phyloP scores from a whole-genome alignment of 2,888 invertebrate genomes.

The Artemia sp. region DNA sequence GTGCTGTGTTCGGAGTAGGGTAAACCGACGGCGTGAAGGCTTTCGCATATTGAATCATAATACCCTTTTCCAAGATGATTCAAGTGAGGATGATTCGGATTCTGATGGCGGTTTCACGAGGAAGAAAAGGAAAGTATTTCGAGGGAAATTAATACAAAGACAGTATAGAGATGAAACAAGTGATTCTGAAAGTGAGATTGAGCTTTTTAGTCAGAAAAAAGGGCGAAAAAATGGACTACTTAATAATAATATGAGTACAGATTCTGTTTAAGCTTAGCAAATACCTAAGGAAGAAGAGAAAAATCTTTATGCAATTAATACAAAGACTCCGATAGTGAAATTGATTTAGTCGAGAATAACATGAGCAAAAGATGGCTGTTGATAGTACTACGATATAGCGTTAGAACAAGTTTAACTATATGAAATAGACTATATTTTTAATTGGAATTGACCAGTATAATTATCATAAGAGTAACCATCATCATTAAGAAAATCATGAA shows the following conservation, averaged over 20 bases:
- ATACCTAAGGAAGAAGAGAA: too few relatives aligned
- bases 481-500: too few relatives aligned
- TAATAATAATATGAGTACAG: background rate
- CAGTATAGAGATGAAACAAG: conserved; percentile 5
- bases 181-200: conserved; percentile 9
- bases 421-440: too few relatives aligned
- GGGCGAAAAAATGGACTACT: background rate
- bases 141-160: background rate
- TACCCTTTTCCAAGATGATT: conserved; percentile 4
- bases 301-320: too few relatives aligned
- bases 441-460: too few relatives aligned
- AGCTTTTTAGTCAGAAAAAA: conserved; percentile 3
- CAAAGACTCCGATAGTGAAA: too few relatives aligned
- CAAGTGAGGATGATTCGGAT: background rate
- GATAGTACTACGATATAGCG: too few relatives aligned
- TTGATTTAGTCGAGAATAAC: too few relatives aligned
- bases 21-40: background rate
- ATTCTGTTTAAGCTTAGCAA: too few relatives aligned
- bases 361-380: too few relatives aligned
- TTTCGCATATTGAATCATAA: background rate
- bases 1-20: conserved; percentile 5
- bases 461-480: too few relatives aligned
- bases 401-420: too few relatives aligned
- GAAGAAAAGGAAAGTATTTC: background rate
- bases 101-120: background rate